Evolutionary conservation across 1,140 invertebrate genomes (phyloP).

Genomic region (Plectrocnemia conspersa): DNA sequence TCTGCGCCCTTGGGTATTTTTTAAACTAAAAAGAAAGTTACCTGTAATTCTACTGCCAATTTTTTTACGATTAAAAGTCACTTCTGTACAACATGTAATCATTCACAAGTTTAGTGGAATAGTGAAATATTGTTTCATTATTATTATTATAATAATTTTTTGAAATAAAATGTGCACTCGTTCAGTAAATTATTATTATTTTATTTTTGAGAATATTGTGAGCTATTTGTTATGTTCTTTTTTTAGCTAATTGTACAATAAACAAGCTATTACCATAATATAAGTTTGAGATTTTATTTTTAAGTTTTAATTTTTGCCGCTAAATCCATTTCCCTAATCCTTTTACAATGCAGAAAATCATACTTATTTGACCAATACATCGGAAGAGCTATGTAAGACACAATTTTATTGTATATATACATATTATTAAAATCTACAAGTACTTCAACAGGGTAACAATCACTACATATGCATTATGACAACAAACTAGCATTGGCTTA

Average conservation of each 20-base stretch:
- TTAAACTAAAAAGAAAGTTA: slow-evolving; percentile 33
- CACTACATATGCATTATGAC: no score
- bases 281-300: no score
- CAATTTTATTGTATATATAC: no score
- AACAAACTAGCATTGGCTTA: no score
- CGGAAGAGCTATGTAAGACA: no score
- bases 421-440: no score
- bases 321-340: no score
- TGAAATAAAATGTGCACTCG: slow-evolving; percentile 23
- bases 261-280: slow-evolving; percentile 35
- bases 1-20: slow-evolving; percentile 21
- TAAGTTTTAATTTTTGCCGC: no score
- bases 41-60: slow-evolving; percentile 30
- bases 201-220: slow-evolving; percentile 30
- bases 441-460: no score
- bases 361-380: no score
- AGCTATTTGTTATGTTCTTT: slow-evolving; percentile 37
- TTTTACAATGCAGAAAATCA: no score
- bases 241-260: slow-evolving; percentile 37
- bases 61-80: slow-evolving; percentile 21
- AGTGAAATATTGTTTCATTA: slow-evolving; percentile 23
- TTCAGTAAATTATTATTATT: slow-evolving; percentile 13
- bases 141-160: no score
- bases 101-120: slow-evolving; percentile 24
- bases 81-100: slow-evolving; percentile 26